Conservation (phyloP, 35 echinoderm and acorn worm genomes). For the Apostichopus californicus region DNA sequence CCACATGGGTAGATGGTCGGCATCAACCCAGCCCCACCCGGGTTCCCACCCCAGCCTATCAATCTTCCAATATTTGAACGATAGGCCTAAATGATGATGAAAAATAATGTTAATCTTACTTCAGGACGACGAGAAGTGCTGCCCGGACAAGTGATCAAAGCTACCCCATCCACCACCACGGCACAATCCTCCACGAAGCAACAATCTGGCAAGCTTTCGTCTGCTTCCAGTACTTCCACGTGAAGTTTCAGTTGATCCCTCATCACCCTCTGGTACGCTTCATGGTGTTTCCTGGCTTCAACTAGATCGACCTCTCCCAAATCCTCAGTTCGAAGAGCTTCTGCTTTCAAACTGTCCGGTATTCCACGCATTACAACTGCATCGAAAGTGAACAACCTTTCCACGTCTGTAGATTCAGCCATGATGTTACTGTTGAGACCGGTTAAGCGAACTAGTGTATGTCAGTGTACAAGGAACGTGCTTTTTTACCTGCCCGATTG, state of each 20-base stretch:
- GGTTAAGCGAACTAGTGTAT: no score
- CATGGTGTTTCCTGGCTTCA: slow-evolving; percentile 50
- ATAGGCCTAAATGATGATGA: neutral
- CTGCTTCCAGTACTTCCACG: slow-evolving; percentile 68
- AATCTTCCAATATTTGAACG: neutral
- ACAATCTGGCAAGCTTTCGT: slow-evolving; percentile 83
- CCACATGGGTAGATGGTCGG: no score
- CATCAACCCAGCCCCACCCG: no score
- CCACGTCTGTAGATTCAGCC: neutral
- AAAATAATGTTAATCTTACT: slow-evolving; percentile 39
- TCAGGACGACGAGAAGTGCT: slow-evolving; percentile 62
- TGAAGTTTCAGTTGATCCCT: slow-evolving; percentile 24
- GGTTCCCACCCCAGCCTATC: neutral
- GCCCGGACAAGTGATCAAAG: slow-evolving; percentile 65
- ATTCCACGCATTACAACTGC: slow-evolving; percentile 59
- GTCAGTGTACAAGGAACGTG: no score
- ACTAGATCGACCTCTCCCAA: slow-evolving; percentile 42
- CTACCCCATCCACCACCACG: slow-evolving; percentile 75
- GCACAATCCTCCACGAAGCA: slow-evolving; percentile 91
- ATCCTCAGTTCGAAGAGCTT: slow-evolving; percentile 55
- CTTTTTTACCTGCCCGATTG: no score
- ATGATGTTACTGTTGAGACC: neutral
- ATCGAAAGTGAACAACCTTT: slow-evolving; percentile 52
- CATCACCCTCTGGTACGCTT: slow-evolving; percentile 9
- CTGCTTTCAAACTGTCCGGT: slow-evolving; percentile 47